Evolutionary conservation across 2,113 vertebrate genomes (phyloP), one percentile per base, ranked within the genome.

Genomic region (Candoia aspera): DNA sequence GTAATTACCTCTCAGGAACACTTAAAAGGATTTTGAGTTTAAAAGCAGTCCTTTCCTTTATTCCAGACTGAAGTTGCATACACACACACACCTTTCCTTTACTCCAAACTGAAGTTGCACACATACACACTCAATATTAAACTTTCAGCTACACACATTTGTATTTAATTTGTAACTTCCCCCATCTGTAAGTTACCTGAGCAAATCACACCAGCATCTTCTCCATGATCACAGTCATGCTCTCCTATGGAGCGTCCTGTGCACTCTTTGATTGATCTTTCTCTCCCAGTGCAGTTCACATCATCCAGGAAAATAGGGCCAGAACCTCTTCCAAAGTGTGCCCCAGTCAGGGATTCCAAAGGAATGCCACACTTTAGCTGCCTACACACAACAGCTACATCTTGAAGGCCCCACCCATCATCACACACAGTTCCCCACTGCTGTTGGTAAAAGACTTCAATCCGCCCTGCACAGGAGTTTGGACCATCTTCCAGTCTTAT

Each of bases 391-490:
- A 95, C 94, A 0, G 13, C 46, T 19, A 94, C 96, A 0, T 95
- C 95, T 0, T 0, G 0, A 0, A 95, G 73, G 46, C 94, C 95
- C 95, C 95, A 96, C 64, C 49, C 24, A 5, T 95, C 58, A 0
- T 95, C 94, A 0, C 95, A 96, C 23, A 96, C 95, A 0, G 95
- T 95, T 46, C 96, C 97, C 96, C 96, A 97, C 1, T 86, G 68
- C 8, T 91, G 87, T 0, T 29, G 0, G 59, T 96, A 59, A 3
- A 94, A 29, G 59, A 97, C 92, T 42, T 96, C 96, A 0, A 97
- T 93, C 83, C 95, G 90, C 0, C 97, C 96, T 0, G 92, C 87
- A 0, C 97, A 97, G 90, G 0, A 89, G 0, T 85, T 13, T 0
- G 89, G 60, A 1, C 96, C 95, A 0, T 91, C 46, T 42, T 55